Evolutionary conservation across 2,113 vertebrate genomes (phyloP), one percentile per base, ranked within the genome.

Genomic region (Ovis canadensis): DNA sequence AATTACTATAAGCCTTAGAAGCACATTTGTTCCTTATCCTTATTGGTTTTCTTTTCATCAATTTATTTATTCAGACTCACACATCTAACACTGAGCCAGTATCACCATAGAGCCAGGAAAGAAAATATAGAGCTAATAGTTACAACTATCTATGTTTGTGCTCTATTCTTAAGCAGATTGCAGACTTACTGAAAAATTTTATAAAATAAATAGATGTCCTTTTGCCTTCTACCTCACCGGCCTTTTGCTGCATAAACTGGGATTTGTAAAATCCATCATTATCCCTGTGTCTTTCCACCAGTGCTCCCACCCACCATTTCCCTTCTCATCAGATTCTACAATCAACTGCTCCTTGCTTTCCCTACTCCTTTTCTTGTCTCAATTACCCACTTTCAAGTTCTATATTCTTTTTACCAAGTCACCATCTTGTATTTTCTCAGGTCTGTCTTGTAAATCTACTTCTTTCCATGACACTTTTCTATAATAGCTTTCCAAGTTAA

Each of bases 401-500:
- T 40, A 0, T 7, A 4, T 96, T 97, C 83, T 93, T 55, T 89
- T 71, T 87, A n/a, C 50, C 78, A 87, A 12, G 15, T 78, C 59
- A 90, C 12, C 50, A 81, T 59, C 15, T 96, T 57, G 15, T 59
- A 31, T 81, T 94, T 97, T 62, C 82, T 96, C 80, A 89, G 48
- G 21, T 96, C 33, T 23, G 9, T 71, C 78, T 91, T 78, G 12
- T 71, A 93, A 94, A 94, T 87, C 62, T 80, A 77, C 54, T 95
- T 97, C 57, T 87, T 74, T 36, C 31, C 23, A 13, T 89, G 36
- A 83, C 23, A 81, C 27, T 78, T 94, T 88, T 88, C 59, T 85
- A 36, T 83, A 77, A 60, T 29, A 81, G 55, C 9, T 85, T 96
- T 96, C 94, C 74, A 95, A 95, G 48, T 87, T 80, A 77, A 67